Evolutionary conservation across 1,140 invertebrate genomes (phyloP), one percentile per base, ranked within the genome.

Genomic region (Lasioglossum albipes): DNA sequence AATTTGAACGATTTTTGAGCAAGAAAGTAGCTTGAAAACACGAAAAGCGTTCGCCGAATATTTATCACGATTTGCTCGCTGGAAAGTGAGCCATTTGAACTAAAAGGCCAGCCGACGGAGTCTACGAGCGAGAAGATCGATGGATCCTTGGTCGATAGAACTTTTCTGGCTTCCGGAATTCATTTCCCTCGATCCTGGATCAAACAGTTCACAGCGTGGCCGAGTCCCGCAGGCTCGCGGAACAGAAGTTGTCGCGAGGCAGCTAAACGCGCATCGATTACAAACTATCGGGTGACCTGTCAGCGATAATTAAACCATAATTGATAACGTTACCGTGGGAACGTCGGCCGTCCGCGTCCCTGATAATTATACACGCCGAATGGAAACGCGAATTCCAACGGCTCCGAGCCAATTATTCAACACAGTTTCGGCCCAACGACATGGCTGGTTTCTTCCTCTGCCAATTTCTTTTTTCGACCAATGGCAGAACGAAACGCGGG

Each of bases 261-360:
- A 5, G 9, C n/a, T n/a, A 61, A 65, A 65, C 16, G 36, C 31
- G 41, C 36, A 41, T 79, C 42, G 70, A 45, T 45, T 45, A n/a
- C 49, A 45, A 31, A 73, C 59, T 54, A 49, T 49, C 67, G 31
- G 20, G 64, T 7, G 18, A 2, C 52, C 42, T 64, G 68, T 54
- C 68, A 18, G 3, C 59, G 69, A 66, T 65, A 66, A 79, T 67
- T 74, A 66, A 74, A 31, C 49, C 62, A 20, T 57, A 79, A 79
- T 74, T 67, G 69, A 66, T 79, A 79, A 79, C 36, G 77, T 79
- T 73, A 45, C 52, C 22, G 41, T 7, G 36, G n/a, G 42, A 59
- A 76, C 59, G 59, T 45, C 45, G 36, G 9, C 0, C 13, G n/a
- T 16, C 13, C 49, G 16, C 52, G 54, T 70, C 20, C 0, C 12